These are phyloP conservation scores for Cyclophora albipunctata DNA, from an alignment of 2,888 invertebrate genomes.

Conservation along the genomic window DNA sequence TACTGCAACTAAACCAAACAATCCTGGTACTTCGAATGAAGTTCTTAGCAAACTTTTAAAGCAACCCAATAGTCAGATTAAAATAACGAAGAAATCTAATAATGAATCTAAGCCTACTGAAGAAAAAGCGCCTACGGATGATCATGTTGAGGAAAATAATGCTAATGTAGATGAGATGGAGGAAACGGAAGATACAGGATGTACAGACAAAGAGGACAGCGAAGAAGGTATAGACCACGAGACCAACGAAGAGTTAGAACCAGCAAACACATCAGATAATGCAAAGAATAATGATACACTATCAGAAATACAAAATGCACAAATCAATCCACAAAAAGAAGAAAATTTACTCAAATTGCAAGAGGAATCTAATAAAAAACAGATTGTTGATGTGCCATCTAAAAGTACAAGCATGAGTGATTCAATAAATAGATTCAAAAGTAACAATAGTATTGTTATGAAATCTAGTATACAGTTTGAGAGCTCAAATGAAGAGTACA, in stretches of 20 bases:
- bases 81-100: slow-evolving; percentile 49
- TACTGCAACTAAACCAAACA: slow-evolving; percentile 11
- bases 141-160: neutral
- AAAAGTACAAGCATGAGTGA: no score
- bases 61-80: slow-evolving; percentile 59
- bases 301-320: no score
- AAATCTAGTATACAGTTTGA: neutral
- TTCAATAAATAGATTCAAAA: neutral
- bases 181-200: neutral
- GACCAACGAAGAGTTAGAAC: neutral
- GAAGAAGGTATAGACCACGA: no score
- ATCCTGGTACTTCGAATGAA: slow-evolving; percentile 39
- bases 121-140: neutral
- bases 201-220: no score
- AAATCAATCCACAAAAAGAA: no score
- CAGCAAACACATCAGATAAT: neutral
- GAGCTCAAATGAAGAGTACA: neutral
- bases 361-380: no score
- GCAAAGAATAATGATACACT: neutral
- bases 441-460: neutral
- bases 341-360: no score
- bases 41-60: slow-evolving; percentile 55
- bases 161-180: slow-evolving; percentile 1
- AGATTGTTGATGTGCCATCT: no score
- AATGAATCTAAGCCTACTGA: slow-evolving; percentile 3